Evolutionary conservation across 2,797 vertebrate genomes (phyloP).

Genomic region (Phoxinus dragarum): DNA sequence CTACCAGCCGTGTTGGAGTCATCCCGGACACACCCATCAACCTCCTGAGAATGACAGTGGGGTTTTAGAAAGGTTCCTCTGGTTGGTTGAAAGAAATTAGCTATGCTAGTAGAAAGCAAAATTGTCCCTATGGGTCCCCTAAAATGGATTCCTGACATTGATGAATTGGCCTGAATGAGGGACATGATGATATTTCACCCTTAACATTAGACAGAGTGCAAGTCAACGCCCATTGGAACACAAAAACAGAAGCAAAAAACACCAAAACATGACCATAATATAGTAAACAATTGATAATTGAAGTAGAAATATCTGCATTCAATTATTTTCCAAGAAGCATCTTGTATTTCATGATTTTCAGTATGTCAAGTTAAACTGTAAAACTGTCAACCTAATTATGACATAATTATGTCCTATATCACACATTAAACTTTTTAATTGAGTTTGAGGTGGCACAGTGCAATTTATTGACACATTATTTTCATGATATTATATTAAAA

Average conservation of each 20-base stretch:
- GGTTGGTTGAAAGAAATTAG: slow-evolving; percentile 54
- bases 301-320: too few species aligned
- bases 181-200: slow-evolving; percentile 40
- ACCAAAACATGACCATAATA: not conserved
- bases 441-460: not conserved
- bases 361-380: too few species aligned
- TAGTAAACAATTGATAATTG: not conserved
- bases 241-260: slow-evolving; percentile 6
- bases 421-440: not conserved
- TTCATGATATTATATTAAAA: too few species aligned
- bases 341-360: not conserved
- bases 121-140: slow-evolving; percentile 36
- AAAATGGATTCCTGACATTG: slow-evolving; percentile 57
- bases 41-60: slow-evolving; percentile 24
- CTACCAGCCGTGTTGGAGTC: slow-evolving; percentile 27
- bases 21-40: slow-evolving; percentile 24
- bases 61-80: slow-evolving; percentile 45
- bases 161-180: slow-evolving; percentile 52
- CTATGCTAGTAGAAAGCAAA: slow-evolving; percentile 30
- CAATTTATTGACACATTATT: not conserved
- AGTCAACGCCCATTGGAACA: not conserved
- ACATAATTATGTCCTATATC: not conserved
- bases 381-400: not conserved
- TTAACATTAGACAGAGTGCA: slow-evolving; percentile 14
- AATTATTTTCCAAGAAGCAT: not conserved